Percentiles rank a stretch among this genome's conserved stretches.
Evolutionary conservation across 2,888 invertebrate species (phyloP).

Genomic region (Philopedon plagiatum): DNA sequence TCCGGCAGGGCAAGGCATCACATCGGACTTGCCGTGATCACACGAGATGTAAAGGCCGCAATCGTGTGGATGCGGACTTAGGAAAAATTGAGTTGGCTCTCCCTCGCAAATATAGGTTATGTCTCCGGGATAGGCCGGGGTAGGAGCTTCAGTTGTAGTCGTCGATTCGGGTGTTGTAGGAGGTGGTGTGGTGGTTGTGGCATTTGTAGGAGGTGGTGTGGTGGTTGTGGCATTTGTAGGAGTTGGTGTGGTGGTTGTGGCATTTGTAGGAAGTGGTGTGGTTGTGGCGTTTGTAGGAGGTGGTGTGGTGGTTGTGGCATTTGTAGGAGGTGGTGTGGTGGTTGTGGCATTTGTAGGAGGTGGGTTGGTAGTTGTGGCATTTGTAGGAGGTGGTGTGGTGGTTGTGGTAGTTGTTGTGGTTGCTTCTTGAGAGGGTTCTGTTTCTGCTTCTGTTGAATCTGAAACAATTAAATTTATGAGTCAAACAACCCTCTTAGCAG

Average conservation of each 20-base stretch:
- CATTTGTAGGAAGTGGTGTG: slow-evolving; percentile 5
- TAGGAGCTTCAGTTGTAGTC: slow-evolving; percentile 26
- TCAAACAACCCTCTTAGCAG: too few species aligned
- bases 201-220: slow-evolving; percentile 2
- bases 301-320: slow-evolving; percentile 19
- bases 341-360: slow-evolving; percentile 13
- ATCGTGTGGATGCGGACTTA: slow-evolving; percentile 47
- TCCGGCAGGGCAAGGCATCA: slow-evolving; percentile 48
- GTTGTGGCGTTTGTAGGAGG: slow-evolving; percentile 5
- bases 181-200: not conserved
- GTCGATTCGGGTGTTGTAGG: slow-evolving; percentile 1
- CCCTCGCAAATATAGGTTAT: slow-evolving; percentile 48
- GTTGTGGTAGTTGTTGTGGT: not conserved
- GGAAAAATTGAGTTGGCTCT: slow-evolving; percentile 51
- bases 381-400: slow-evolving; percentile 20
- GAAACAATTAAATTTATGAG: not conserved
- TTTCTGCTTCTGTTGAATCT: not conserved
- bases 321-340: not conserved
- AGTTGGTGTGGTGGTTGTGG: slow-evolving; percentile 23
- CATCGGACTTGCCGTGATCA: slow-evolving; percentile 50
- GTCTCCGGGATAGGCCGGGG: slow-evolving; percentile 44
- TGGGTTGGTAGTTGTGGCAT: slow-evolving; percentile 23
- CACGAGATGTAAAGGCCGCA: slow-evolving; percentile 48
- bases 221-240: slow-evolving; percentile 10
- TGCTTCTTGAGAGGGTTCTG: not conserved